Evolutionary conservation across 2,797 vertebrate genomes (phyloP).

Genomic region (Falco cherrug): DNA sequence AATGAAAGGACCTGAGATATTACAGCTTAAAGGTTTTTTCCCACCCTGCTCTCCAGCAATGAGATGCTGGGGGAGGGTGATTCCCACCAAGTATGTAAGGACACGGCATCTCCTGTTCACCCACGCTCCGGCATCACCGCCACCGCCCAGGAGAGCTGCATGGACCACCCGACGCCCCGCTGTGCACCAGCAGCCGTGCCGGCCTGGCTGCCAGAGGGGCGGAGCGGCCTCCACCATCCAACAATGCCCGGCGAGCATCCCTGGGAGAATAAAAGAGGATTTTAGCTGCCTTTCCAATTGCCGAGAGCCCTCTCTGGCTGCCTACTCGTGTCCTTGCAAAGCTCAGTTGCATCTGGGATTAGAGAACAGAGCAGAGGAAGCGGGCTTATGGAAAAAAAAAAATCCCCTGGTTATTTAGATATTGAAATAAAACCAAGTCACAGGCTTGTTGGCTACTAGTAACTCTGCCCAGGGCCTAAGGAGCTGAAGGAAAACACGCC

Average conservation of each 20-base stretch:
- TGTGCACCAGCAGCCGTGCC: not conserved
- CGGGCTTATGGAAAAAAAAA: fast-evolving
- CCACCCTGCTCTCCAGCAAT: not conserved
- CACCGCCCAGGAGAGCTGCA: not conserved
- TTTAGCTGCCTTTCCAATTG: not conserved
- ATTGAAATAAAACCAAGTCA: not conserved
- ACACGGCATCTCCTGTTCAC: not conserved
- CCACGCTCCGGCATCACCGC: not conserved
- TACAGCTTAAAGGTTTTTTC: fast-evolving
- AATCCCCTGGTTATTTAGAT: fast-evolving
- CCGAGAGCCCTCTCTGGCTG: not conserved
- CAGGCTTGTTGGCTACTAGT: fast-evolving
- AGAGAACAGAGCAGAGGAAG: not conserved
- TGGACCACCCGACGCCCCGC: not conserved
- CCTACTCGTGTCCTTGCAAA: not conserved
- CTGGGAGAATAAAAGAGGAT: not conserved
- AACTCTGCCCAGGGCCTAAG: not conserved
- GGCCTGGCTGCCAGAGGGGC: conserved; percentile 46
- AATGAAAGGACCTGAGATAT: not conserved
- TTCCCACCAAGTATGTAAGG: fast-evolving
- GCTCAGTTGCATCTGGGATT: not conserved
- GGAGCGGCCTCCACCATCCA: not conserved
- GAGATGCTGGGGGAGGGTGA: not conserved
- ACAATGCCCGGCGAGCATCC: not conserved
- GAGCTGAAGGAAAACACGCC: not conserved